Evolutionary conservation across 2,888 invertebrate species (phyloP), one percentile per base, ranked within the genome.

Genomic region (Meghimatium bilineatum): DNA sequence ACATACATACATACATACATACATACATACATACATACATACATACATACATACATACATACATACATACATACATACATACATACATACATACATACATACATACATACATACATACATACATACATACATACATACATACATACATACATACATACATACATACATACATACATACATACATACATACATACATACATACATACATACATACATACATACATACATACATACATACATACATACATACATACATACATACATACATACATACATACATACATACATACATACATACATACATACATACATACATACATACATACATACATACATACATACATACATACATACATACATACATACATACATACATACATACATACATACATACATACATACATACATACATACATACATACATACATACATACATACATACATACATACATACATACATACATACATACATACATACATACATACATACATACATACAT

Each of bases 191-290:
- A 17, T 56, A 56, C 20, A 20, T 56, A 23, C 20, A 20, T 56
- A 56, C 12, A 12, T 56, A 20, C 20, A 17, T 56, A 20, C 20
- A 23, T 56, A 20, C 20, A 23, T 56, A 20, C 20, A 56, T 56
- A 20, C 20, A 56, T 56, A 32, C 32, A 34, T 60, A 32, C n/a
- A 10, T 66, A 29, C 29, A 10, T 66, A 29, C 36, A 17, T 60
- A 36, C n/a, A 60, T 77, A 14, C 34, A 60, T 78, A 36, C 63
- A 60, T 78, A 20, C 63, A 34, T 82, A 67, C 63, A 17, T 82
- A 67, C 67, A 63, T 82, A 75, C 75, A 23, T 66, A 49, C 44
- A 52, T 34, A 26, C n/a, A 34, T 63, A 20, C 26, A 23, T 32
- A 32, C 8, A 32, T 76, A 32, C 49, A 34, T 76, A 32, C 20